phyloP scores from a whole-genome alignment of 2,888 invertebrate genomes.

The Caenorhabditis imperialis region DNA sequence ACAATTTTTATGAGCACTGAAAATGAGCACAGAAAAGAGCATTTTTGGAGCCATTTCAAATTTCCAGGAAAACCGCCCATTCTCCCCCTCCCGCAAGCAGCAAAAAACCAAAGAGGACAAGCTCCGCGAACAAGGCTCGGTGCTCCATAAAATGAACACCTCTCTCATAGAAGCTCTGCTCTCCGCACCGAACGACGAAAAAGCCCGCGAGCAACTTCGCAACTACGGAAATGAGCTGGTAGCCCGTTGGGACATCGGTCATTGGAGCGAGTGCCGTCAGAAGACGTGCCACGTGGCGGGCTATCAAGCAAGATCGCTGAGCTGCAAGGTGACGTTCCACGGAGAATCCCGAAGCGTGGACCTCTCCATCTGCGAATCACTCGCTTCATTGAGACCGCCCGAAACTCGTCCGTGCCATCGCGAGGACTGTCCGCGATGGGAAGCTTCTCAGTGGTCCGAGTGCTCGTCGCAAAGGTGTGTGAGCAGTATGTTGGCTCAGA shows the following conservation, averaged over 20 bases:
- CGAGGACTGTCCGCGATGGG: slow-evolving; percentile 73
- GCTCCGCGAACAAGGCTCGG: slow-evolving; percentile 16
- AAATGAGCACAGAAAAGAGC: too few species aligned
- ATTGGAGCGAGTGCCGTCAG: slow-evolving; percentile 67
- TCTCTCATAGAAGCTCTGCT: slow-evolving; percentile 58
- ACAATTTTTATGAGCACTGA: too few species aligned
- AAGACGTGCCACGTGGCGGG: slow-evolving; percentile 63
- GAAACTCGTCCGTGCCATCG: slow-evolving; percentile 71
- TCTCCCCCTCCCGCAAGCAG: too few species aligned
- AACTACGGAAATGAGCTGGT: slow-evolving; percentile 56
- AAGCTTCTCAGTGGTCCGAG: slow-evolving; percentile 73
- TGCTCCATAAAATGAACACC: slow-evolving; percentile 37
- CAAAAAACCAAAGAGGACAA: slow-evolving; percentile 3
- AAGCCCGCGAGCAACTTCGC: slow-evolving; percentile 47
- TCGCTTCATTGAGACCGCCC: slow-evolving; percentile 62
- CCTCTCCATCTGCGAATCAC: slow-evolving; percentile 58
- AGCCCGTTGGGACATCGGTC: slow-evolving; percentile 60
- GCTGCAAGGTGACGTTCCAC: slow-evolving; percentile 49
- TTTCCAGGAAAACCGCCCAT: too few species aligned
- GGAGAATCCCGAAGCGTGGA: slow-evolving; percentile 53
- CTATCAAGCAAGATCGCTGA: slow-evolving; percentile 61
- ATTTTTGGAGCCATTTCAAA: too few species aligned
- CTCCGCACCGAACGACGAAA: slow-evolving; percentile 48
- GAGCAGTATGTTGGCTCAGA: slow-evolving; percentile 86
- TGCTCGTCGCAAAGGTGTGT: slow-evolving; percentile 79